phyloP scores from a whole-genome alignment of 2,888 invertebrate genomes.

The Adela reaumurella region DNA sequence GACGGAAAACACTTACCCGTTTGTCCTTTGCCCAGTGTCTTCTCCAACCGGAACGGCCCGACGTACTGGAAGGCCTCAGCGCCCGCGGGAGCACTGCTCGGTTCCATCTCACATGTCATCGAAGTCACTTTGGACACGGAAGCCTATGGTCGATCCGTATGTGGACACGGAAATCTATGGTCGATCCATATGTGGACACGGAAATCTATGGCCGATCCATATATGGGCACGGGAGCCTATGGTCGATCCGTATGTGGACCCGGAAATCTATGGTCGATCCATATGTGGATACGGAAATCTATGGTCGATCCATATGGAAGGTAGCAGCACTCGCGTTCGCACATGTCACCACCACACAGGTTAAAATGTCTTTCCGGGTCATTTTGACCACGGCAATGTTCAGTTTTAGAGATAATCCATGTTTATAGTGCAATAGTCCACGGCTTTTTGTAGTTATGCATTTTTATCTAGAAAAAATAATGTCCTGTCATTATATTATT shows the following conservation, averaged over 20 bases:
- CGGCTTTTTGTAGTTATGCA: no score
- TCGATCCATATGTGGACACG: not conserved
- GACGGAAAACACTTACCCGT: constrained; percentile 69
- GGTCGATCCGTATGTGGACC: not conserved
- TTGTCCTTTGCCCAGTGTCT: constrained; percentile 98
- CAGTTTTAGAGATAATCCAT: no score
- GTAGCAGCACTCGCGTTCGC: no score
- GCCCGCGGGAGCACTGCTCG: constrained; percentile 29
- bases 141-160: not conserved
- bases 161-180: not conserved
- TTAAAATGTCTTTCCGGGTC: no score
- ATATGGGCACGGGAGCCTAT: not conserved
- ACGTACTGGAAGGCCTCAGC: constrained; percentile 89
- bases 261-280: not conserved
- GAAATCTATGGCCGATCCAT: not conserved
- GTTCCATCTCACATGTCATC: constrained; percentile 27
- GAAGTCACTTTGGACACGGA: not conserved
- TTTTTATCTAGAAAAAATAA: no score
- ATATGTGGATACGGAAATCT: no score
- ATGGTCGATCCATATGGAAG: no score
- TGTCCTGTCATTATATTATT: no score
- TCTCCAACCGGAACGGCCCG: constrained; percentile 97
- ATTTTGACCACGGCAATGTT: no score
- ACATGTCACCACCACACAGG: no score
- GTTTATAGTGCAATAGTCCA: no score